phyloP scores from a whole-genome alignment of 2,888 invertebrate genomes.

The Cantharis lateralis region DNA sequence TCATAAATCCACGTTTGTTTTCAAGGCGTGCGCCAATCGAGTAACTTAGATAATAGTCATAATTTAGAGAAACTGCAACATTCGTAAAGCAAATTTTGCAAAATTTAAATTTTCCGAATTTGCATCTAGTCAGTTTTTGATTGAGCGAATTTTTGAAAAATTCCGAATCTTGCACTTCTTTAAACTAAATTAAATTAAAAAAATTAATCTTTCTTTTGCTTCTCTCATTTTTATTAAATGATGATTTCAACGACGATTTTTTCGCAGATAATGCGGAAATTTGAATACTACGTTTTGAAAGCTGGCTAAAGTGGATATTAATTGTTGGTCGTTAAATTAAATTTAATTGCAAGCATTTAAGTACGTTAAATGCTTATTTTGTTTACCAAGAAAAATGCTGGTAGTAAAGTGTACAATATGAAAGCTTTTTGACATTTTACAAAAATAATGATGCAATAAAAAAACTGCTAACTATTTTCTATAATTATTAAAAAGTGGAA shows the following conservation, averaged over 20 bases:
- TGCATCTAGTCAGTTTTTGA: neutral
- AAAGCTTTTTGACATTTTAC: neutral
- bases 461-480: slow-evolving; percentile 5
- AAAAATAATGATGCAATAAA: neutral
- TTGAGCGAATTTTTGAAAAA: neutral
- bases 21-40: neutral
- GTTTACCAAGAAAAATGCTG: neutral
- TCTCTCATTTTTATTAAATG: neutral
- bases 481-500: slow-evolving; percentile 11
- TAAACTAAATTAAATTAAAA: neutral
- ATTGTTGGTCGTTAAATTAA: neutral
- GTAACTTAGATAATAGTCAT: neutral
- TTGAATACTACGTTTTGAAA: neutral
- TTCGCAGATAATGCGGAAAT: neutral
- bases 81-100: neutral
- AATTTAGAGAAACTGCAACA: neutral
- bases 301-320: neutral
- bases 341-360: neutral
- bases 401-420: neutral
- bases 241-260: neutral
- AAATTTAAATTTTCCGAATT: neutral
- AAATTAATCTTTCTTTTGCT: neutral
- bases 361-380: neutral
- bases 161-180: neutral
- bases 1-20: neutral